Conservation (phyloP, 1,140 invertebrate species). For the Drosophila tropicalis region DNA sequence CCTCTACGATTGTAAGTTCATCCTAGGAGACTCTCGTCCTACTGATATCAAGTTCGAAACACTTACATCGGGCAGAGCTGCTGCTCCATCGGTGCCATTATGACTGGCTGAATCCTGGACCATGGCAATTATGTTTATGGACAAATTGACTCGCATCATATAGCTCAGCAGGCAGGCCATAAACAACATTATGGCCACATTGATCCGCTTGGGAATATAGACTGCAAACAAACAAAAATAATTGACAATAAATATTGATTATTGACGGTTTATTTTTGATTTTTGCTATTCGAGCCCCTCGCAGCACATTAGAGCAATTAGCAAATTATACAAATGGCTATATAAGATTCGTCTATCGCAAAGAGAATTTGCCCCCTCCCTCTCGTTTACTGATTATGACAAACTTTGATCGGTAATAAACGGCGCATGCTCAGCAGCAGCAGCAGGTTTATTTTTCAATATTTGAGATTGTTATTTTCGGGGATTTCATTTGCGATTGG, state of each 20-base stretch:
- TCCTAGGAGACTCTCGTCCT: neutral
- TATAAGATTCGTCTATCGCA: constrained; percentile 22
- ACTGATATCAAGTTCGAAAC: neutral
- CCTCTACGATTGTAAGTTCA: no score
- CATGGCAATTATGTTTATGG: constrained; percentile 90
- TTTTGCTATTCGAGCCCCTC: constrained; percentile 32
- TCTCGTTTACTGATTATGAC: constrained; percentile 20
- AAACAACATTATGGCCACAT: constrained; percentile 88
- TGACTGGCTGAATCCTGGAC: constrained; percentile 81
- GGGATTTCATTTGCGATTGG: constrained; percentile 41
- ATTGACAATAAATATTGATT: constrained; percentile 51
- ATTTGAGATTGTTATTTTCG: constrained; percentile 36
- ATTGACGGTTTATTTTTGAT: constrained; percentile 18
- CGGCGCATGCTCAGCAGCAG: constrained; percentile 46
- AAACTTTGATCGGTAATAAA: constrained; percentile 36
- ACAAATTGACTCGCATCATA: constrained; percentile 89
- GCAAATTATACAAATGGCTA: constrained; percentile 11
- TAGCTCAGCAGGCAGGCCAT: constrained; percentile 89
- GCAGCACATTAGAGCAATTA: constrained; percentile 50
- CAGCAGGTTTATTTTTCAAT: constrained; percentile 34
- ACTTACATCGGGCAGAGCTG: constrained; percentile 71
- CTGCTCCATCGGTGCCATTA: constrained; percentile 49
- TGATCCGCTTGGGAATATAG: constrained; percentile 77
- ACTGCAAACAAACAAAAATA: constrained; percentile 44
- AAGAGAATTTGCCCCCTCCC: neutral